Evolutionary conservation across 2,797 vertebrate genomes (phyloP).

Genomic region (Streptopelia turtur): DNA sequence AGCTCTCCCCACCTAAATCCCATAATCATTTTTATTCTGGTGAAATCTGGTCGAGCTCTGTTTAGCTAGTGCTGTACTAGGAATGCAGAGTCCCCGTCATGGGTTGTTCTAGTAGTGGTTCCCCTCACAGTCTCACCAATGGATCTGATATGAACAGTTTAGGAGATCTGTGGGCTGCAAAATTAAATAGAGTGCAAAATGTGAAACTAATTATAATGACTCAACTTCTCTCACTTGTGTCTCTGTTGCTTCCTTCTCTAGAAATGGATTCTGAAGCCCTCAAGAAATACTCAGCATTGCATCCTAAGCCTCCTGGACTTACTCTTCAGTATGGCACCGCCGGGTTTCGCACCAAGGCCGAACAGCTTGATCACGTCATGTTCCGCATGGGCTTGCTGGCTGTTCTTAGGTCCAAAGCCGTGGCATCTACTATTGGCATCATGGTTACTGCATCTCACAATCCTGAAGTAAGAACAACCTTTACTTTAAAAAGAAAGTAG

Average conservation of each 20-base stretch:
- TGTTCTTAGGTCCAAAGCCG: conserved; percentile 85
- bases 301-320: conserved; percentile 85
- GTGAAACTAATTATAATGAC: rapidly evolving
- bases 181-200: neutral
- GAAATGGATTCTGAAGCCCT: conserved; percentile 84
- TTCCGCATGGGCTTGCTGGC: conserved; percentile 95
- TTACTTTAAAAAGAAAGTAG: neutral
- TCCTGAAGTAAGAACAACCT: conserved; percentile 84
- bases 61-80: rapidly evolving
- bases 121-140: rapidly evolving
- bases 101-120: rapidly evolving
- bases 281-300: conserved; percentile 73
- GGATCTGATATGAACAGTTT: rapidly evolving
- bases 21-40: rapidly evolving
- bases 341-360: conserved; percentile 87
- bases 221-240: neutral
- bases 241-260: conserved; percentile 35
- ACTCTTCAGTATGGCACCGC: conserved; percentile 92
- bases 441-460: conserved; percentile 99
- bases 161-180: rapidly evolving
- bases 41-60: rapidly evolving
- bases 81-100: rapidly evolving
- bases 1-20: neutral
- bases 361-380: conserved; percentile 90
- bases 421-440: conserved; percentile 86